Evolutionary conservation across 2,113 vertebrate species (phyloP).

Genomic region (Oriolus oriolus): DNA sequence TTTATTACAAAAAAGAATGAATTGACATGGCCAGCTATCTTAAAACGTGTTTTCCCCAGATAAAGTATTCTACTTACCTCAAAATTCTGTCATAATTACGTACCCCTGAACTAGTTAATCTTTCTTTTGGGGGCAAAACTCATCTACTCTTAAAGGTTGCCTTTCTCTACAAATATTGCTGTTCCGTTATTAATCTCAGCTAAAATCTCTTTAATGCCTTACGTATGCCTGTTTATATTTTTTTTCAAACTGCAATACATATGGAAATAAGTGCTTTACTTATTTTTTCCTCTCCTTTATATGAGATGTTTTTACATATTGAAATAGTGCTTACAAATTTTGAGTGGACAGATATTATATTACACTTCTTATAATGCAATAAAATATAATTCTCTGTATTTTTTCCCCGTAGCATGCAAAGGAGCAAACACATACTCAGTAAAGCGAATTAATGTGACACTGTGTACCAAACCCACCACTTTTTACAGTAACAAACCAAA

Average conservation of each 20-base stretch:
- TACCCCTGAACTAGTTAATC: not conserved
- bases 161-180: not conserved
- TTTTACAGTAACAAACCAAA: not conserved
- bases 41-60: not conserved
- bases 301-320: not conserved
- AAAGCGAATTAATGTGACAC: not conserved
- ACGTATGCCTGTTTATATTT: accelerated
- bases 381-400: not conserved
- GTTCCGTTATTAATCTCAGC: not conserved
- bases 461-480: not conserved
- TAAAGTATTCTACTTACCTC: not conserved
- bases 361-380: not conserved
- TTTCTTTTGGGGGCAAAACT: not conserved
- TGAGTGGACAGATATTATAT: not conserved
- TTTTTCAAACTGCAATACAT: not conserved
- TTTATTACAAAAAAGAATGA: not conserved
- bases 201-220: not conserved
- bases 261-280: not conserved
- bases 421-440: not conserved
- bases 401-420: not conserved
- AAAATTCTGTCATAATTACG: not conserved
- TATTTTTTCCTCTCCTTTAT: not conserved
- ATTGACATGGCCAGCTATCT: not conserved
- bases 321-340: not conserved
- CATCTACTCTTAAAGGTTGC: not conserved